Conservation (phyloP, 2,113 vertebrate species). For the Prochilodus magdalenae region DNA sequence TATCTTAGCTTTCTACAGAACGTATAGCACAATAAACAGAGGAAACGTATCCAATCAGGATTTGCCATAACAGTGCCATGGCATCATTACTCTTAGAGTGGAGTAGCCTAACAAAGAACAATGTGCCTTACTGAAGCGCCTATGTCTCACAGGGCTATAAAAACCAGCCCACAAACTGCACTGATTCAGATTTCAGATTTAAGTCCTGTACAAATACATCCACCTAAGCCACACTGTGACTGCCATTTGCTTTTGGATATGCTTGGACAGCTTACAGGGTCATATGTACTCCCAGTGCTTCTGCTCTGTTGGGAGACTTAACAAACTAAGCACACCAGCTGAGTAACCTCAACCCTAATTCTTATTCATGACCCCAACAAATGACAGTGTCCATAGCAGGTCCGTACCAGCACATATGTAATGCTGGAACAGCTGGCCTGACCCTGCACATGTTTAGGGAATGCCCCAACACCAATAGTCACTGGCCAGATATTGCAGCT, state of each 20-base stretch:
- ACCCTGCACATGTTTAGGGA: constrained; percentile 10
- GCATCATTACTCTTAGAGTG: background rate
- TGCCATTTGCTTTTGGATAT: background rate
- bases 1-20: background rate
- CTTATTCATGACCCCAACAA: background rate
- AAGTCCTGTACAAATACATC: background rate
- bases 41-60: background rate
- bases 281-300: too few relatives aligned
- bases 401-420: background rate
- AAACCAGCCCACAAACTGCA: background rate
- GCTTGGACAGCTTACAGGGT: too few relatives aligned
- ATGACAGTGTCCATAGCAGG: background rate
- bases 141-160: background rate
- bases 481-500: constrained; percentile 8
- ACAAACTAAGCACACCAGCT: background rate
- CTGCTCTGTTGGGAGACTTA: background rate
- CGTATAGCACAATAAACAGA: background rate
- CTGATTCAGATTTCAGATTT: background rate
- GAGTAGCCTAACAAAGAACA: background rate
- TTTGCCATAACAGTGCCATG: background rate
- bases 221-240: background rate
- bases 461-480: background rate
- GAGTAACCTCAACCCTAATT: background rate
- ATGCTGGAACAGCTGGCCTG: background rate
- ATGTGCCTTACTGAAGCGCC: background rate